These are phyloP conservation scores for Drosophila pandora DNA, from an alignment of 1,140 invertebrate species.

Conservation along the genomic window DNA sequence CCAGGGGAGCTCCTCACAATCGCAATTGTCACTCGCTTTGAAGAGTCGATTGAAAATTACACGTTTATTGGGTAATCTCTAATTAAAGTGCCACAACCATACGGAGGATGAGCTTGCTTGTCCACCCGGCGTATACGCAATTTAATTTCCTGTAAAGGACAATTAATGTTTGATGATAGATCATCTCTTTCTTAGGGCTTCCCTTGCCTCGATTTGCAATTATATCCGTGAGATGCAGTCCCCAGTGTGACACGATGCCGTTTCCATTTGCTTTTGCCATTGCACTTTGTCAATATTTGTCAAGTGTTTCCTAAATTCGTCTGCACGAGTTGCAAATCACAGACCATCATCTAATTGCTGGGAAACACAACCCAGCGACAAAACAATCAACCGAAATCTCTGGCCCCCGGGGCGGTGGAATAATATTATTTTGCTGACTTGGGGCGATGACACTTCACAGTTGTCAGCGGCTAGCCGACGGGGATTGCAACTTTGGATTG, in stretches of 20 bases:
- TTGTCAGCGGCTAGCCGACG: slow-evolving; percentile 30
- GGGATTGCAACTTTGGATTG: slow-evolving; percentile 45
- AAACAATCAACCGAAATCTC: slow-evolving; percentile 58
- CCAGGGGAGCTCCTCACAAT: slow-evolving; percentile 18
- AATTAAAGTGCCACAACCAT: slow-evolving; percentile 14
- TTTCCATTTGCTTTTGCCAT: slow-evolving; percentile 15
- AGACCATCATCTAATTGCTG: slow-evolving; percentile 69
- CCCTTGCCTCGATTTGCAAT: background rate
- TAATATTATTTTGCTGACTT: slow-evolving; percentile 67
- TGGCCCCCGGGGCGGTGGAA: slow-evolving; percentile 32
- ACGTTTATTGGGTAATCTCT: slow-evolving; percentile 19
- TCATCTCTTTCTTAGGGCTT: too few relatives aligned
- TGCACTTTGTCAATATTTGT: slow-evolving; percentile 51
- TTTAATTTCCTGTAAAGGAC: background rate
- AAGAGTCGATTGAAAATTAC: slow-evolving; percentile 39
- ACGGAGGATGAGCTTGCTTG: background rate
- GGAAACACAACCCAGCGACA: slow-evolving; percentile 51
- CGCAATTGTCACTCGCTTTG: slow-evolving; percentile 31
- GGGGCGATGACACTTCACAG: slow-evolving; percentile 68
- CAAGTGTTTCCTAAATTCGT: slow-evolving; percentile 61
- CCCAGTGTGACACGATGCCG: background rate
- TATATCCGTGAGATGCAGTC: slow-evolving; percentile 1
- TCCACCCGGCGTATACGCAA: background rate
- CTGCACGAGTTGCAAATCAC: slow-evolving; percentile 67
- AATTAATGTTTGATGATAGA: background rate